A percentile compares a stretch with the other conserved stretches of the same genome.
These are phyloP conservation scores for Tanypteryx hageni DNA, from an alignment of 2,888 invertebrate genomes.

Conservation along the genomic window DNA sequence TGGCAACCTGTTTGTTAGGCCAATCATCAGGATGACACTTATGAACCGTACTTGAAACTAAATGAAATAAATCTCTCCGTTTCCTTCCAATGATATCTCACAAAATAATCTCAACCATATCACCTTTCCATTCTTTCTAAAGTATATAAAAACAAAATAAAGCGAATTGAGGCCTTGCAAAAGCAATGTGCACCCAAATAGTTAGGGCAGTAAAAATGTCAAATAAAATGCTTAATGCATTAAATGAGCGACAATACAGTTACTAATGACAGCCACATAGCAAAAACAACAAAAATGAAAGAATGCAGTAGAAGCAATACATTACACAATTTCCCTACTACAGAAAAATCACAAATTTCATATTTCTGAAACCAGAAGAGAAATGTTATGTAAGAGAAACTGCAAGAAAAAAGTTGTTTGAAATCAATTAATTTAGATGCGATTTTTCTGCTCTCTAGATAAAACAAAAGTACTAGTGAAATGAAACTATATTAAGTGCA, in stretches of 20 bases:
- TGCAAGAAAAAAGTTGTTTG: neutral
- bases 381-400: slow-evolving; percentile 25
- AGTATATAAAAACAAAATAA: slow-evolving; percentile 51
- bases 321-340: slow-evolving; percentile 34
- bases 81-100: slow-evolving; percentile 47
- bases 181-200: slow-evolving; percentile 41
- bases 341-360: slow-evolving; percentile 55
- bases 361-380: neutral
- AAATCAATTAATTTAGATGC: neutral
- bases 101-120: slow-evolving; percentile 51
- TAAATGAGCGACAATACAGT: slow-evolving; percentile 41
- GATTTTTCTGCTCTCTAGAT: slow-evolving; percentile 49
- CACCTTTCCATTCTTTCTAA: slow-evolving; percentile 62
- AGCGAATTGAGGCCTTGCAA: slow-evolving; percentile 56
- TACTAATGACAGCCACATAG: slow-evolving; percentile 51
- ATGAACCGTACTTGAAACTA: slow-evolving; percentile 41
- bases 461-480: slow-evolving; percentile 39
- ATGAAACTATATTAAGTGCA: neutral
- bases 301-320: slow-evolving; percentile 37
- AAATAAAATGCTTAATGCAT: slow-evolving; percentile 33
- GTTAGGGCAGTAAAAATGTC: slow-evolving; percentile 21
- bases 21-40: slow-evolving; percentile 37
- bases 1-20: slow-evolving; percentile 41
- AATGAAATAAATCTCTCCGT: slow-evolving; percentile 51
- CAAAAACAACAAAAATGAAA: slow-evolving; percentile 21